Evolutionary conservation across 2,797 vertebrate genomes (phyloP).

Genomic region (Phataginus tricuspis): DNA sequence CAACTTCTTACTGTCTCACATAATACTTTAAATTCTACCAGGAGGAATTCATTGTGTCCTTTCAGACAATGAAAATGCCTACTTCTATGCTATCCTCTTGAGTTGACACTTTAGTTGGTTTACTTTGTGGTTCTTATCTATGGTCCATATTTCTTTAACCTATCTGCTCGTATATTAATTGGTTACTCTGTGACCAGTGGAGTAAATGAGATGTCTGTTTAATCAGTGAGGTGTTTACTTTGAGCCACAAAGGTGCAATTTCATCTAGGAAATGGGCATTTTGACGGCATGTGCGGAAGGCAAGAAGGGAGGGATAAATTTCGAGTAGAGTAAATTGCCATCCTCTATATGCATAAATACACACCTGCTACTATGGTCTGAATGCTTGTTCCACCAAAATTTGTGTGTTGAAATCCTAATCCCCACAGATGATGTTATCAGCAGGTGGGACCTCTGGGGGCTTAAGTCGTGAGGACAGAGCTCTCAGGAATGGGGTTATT

Average conservation of each 20-base stretch:
- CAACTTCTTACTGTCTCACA: background rate
- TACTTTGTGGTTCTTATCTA: background rate
- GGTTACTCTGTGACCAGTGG: background rate
- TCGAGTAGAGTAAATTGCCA: background rate
- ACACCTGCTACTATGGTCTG: background rate
- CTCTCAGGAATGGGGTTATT: background rate
- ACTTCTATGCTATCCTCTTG: too few relatives aligned
- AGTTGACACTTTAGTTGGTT: background rate
- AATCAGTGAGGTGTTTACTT: background rate
- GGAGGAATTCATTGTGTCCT: background rate
- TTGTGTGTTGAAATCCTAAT: background rate
- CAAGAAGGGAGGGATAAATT: background rate
- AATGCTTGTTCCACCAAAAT: background rate
- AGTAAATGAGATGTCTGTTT: background rate
- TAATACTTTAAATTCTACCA: background rate
- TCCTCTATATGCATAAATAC: accelerated
- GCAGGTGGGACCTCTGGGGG: background rate
- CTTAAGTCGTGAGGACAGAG: background rate
- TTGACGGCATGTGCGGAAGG: background rate
- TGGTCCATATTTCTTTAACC: background rate
- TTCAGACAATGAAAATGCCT: background rate
- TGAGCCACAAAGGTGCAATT: background rate
- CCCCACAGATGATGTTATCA: background rate
- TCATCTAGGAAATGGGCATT: background rate
- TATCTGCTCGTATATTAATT: background rate